Evolutionary conservation across 2,113 vertebrate genomes (phyloP), one percentile per base, ranked within the genome.

Genomic region (Lipophrys pholis): DNA sequence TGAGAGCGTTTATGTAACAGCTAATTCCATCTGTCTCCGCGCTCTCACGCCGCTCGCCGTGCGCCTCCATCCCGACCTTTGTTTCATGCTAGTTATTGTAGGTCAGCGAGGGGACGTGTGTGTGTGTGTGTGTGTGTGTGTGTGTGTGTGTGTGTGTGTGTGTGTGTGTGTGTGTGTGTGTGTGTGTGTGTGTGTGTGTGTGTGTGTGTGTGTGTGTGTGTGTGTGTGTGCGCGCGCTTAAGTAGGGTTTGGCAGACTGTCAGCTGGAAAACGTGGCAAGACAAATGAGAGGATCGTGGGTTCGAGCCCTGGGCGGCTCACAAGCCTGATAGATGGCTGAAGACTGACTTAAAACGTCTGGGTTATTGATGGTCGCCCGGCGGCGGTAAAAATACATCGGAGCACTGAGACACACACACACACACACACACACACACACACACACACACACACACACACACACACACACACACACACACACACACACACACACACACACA

Each of bases 281-380:
- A 93, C 56, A 74, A 87, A 93, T 88, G 85, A 87, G 69, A 42
- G 69, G 84, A 70, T 59, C 48, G 17, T 63, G 75, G 77, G 88
- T 81, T 89, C 54, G 60, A 91, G 90, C 88, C 86, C 82, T 68
- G 72, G 87, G 88, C 83, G 58, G 62, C 80, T 53, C 59, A 69
- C 69, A 3, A 85, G 76, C 70, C 80, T 83, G 88, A 92, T 92
- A 90, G 86, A 91, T 91, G 78, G 54, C 7, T 78, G 76, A 90
- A 82, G 75, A 87, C 81, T 68, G 80, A 89, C 82, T 86, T 80
- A 84, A 68, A 86, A 87, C 75, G 86, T 85, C 80, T 61, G 76
- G 56, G 71, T 90, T 90, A 93, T 93, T 90, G 88, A 92, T 91
- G 86, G 68, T 76, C 17, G 49, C 75, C 83, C 69, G 30, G 52